Percentiles rank a stretch among this genome's conserved stretches.
These are phyloP conservation scores for Strigamia crassipes DNA, from an alignment of 2,888 invertebrate species.

Conservation along the genomic window DNA sequence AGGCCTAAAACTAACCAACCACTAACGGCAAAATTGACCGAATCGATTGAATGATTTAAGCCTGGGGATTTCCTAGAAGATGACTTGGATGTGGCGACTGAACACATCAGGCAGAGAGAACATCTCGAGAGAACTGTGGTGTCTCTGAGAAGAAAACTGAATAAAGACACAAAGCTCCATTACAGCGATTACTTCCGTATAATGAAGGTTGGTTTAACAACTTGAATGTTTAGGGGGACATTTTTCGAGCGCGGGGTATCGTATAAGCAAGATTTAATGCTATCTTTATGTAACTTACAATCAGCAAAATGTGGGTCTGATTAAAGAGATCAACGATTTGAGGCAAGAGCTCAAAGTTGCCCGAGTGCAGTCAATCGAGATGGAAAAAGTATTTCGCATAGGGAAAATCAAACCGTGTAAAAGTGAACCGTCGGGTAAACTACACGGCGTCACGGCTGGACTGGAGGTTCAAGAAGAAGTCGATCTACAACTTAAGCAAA, in stretches of 20 bases:
- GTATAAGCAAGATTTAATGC: no score
- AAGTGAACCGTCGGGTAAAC: slow-evolving; percentile 57
- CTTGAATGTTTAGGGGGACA: no score
- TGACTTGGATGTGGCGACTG: slow-evolving; percentile 49
- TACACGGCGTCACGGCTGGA: slow-evolving; percentile 62
- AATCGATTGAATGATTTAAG: not conserved
- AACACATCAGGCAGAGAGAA: slow-evolving; percentile 72
- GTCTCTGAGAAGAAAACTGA: slow-evolving; percentile 62
- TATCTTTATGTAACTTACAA: slow-evolving; percentile 54
- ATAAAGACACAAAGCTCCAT: slow-evolving; percentile 61
- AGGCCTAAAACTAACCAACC: not conserved
- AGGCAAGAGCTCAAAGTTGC: slow-evolving; percentile 71
- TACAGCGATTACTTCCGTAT: slow-evolving; percentile 67
- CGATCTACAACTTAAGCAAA: slow-evolving; percentile 55
- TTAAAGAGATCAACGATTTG: slow-evolving; percentile 77
- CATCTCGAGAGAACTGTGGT: slow-evolving; percentile 74
- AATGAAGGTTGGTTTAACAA: slow-evolving; percentile 67
- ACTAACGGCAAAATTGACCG: not conserved
- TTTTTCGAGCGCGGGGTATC: no score
- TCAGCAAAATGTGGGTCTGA: slow-evolving; percentile 75
- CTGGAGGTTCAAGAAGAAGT: not conserved
- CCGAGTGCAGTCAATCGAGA: slow-evolving; percentile 69
- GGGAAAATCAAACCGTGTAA: slow-evolving; percentile 61
- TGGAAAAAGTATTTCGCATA: slow-evolving; percentile 73
- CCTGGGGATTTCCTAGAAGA: slow-evolving; percentile 44